A percentile compares a stretch with the other conserved stretches of the same genome.
These are phyloP conservation scores for Schizothorax lantsangensis DNA, from an alignment of 2,797 vertebrate genomes.

Conservation along the genomic window DNA sequence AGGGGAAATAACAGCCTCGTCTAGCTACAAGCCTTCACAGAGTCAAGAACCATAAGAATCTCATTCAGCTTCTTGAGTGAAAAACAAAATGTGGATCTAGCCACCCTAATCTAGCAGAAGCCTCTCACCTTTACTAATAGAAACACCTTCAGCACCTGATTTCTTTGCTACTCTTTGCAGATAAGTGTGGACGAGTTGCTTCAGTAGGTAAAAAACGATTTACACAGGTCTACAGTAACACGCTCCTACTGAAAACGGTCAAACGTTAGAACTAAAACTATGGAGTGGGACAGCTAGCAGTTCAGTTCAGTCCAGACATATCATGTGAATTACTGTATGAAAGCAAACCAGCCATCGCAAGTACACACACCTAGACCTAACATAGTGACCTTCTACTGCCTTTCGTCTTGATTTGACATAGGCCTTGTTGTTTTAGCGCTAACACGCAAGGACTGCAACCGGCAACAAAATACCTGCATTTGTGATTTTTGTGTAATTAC, in stretches of 20 bases:
- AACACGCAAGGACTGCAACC: background rate
- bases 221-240: constrained; percentile 36
- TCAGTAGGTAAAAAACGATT: constrained; percentile 34
- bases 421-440: background rate
- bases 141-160: constrained; percentile 3
- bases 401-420: background rate
- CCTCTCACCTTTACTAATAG: background rate
- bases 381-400: background rate
- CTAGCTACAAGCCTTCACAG: constrained; percentile 32
- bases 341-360: constrained; percentile 13
- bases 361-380: background rate
- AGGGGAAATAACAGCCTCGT: constrained; percentile 71
- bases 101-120: background rate
- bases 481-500: constrained; percentile 76
- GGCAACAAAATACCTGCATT: constrained; percentile 67
- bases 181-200: constrained; percentile 19
- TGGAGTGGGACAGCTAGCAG: constrained; percentile 6
- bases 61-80: background rate
- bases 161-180: constrained; percentile 31
- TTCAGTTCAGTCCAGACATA: constrained; percentile 15
- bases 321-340: constrained; percentile 15
- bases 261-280: constrained; percentile 21
- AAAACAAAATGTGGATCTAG: background rate
- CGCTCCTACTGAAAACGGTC: background rate
- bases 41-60: constrained; percentile 2